Conservation (phyloP, 2,888 invertebrate species). For the Dromius quadrimaculatus region DNA sequence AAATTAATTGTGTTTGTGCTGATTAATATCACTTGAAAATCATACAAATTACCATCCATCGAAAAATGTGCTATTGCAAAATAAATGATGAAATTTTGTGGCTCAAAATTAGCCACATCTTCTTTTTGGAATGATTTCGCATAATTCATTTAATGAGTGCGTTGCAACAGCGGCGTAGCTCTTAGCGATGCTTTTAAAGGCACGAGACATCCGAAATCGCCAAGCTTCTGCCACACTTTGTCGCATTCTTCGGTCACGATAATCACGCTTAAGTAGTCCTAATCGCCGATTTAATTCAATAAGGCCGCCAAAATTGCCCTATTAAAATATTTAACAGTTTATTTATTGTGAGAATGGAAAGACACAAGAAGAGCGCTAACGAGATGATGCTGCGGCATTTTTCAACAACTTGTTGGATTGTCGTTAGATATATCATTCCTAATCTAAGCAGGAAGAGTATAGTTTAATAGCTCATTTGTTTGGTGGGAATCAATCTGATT, state of each 20-base stretch:
- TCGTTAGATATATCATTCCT: slow-evolving; percentile 19
- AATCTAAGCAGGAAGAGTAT: slow-evolving; percentile 18
- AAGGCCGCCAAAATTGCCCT: slow-evolving; percentile 10
- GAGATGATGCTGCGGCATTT: slow-evolving; percentile 7
- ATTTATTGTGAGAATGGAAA: slow-evolving; percentile 8
- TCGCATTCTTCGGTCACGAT: slow-evolving; percentile 5
- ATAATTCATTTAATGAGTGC: slow-evolving; percentile 11
- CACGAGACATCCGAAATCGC: slow-evolving; percentile 6
- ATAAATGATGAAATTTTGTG: not conserved
- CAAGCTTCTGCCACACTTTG: slow-evolving; percentile 3
- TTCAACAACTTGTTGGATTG: slow-evolving; percentile 9
- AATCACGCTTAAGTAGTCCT: slow-evolving; percentile 3
- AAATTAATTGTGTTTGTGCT: not conserved
- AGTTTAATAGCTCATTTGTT: slow-evolving; percentile 28
- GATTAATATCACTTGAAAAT: not conserved
- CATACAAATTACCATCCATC: not conserved
- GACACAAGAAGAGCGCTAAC: slow-evolving; percentile 9
- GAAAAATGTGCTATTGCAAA: no score
- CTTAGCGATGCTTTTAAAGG: not conserved
- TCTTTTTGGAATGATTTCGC: slow-evolving; percentile 4
- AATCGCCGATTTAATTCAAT: slow-evolving; percentile 11
- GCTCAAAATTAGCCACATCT: no score
- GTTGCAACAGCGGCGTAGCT: not conserved
- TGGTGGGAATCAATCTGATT: slow-evolving; percentile 26
- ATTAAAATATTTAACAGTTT: slow-evolving; percentile 18